phyloP scores from a whole-genome alignment of 2,797 vertebrate species.

The Gallinago solitaria region DNA sequence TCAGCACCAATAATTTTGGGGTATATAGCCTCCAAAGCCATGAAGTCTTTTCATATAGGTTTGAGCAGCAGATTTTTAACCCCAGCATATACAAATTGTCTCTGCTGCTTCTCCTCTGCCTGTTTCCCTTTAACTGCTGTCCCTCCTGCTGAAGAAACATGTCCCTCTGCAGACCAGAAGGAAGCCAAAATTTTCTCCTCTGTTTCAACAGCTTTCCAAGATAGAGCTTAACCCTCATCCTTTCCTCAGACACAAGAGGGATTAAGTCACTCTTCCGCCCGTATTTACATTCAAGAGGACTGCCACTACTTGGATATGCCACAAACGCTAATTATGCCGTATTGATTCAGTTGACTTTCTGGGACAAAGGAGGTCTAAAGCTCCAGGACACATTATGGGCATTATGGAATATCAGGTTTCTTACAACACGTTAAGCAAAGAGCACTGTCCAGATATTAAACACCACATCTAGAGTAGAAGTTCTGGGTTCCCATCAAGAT shows the following conservation, averaged over 20 bases:
- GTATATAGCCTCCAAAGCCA: background rate
- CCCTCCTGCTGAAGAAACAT: background rate
- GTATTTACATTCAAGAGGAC: constrained; percentile 30
- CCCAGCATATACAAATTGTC: background rate
- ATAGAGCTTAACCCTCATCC: background rate
- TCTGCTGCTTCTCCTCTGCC: background rate
- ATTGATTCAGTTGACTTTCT: constrained; percentile 26
- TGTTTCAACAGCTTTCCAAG: constrained; percentile 15
- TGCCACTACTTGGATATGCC: constrained; percentile 13
- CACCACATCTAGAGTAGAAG: background rate
- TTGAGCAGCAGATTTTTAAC: background rate
- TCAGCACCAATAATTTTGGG: background rate
- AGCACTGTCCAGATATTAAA: background rate
- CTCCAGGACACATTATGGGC: background rate
- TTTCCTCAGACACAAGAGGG: background rate
- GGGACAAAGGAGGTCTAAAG: constrained; percentile 38
- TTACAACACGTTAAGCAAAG: background rate
- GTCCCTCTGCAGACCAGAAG: background rate
- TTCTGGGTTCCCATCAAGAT: background rate
- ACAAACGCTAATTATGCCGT: constrained; percentile 32
- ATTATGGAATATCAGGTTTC: background rate
- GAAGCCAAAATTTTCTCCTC: background rate
- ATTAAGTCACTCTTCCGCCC: constrained; percentile 34
- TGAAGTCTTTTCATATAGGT: background rate
- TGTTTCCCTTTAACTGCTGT: background rate